Percentiles rank a stretch among this genome's conserved stretches.
Conservation (phyloP, 2,888 invertebrate species). For the Cybosia mesomella region DNA sequence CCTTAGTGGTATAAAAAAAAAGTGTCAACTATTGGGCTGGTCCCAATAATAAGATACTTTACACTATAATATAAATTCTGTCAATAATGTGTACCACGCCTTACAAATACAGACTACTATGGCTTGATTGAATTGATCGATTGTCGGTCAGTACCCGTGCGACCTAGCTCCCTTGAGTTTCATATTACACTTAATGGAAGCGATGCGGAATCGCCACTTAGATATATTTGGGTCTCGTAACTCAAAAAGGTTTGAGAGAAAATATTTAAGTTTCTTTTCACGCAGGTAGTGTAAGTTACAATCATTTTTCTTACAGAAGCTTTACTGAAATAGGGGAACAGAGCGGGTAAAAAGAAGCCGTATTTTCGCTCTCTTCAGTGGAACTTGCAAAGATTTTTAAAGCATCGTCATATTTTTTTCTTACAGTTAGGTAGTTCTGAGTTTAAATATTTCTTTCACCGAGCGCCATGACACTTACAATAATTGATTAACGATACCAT, state of each 20-base stretch:
- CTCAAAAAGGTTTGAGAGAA: conserved; percentile 10
- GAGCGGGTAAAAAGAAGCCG: not conserved
- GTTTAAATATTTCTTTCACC: not conserved
- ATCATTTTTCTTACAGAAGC: conserved; percentile 8
- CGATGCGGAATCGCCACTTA: conserved; percentile 10
- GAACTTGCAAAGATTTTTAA: not conserved
- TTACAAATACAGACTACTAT: not conserved
- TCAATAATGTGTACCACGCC: not conserved
- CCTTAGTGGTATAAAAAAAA: too few relatives aligned
- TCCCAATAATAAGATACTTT: too few relatives aligned
- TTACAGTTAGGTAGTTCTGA: not conserved
- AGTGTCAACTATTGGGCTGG: too few relatives aligned
- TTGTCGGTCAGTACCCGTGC: conserved; percentile 6
- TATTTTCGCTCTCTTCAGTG: conserved; percentile 1
- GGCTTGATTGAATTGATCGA: conserved; percentile 15
- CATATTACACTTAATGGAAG: conserved; percentile 17
- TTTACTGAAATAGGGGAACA: not conserved
- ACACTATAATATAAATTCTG: not conserved
- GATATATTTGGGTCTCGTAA: conserved; percentile 7
- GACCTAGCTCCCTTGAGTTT: conserved; percentile 10
- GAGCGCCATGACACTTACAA: not conserved
- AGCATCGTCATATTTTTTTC: not conserved
- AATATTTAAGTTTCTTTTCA: conserved; percentile 12
- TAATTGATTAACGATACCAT: too few relatives aligned
- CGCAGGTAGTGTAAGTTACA: conserved; percentile 3